Conservation (phyloP, 2,888 invertebrate species). For the Reticulitermes lucifugus region DNA sequence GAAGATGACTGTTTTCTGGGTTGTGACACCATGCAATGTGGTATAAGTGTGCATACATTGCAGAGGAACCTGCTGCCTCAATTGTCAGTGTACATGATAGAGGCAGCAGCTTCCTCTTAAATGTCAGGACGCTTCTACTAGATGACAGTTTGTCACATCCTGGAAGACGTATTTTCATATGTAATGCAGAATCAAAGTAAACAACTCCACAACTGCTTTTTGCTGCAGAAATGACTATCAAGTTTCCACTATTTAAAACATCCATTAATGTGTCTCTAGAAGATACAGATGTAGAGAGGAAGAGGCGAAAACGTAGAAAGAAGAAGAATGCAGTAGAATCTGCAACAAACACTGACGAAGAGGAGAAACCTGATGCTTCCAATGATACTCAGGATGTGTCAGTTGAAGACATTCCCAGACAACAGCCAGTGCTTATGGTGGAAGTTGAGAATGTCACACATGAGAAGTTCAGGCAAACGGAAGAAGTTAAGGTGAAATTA, state of each 20-base stretch:
- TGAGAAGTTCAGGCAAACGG: conserved; percentile 88
- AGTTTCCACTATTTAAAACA: conserved; percentile 85
- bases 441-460: conserved; percentile 94
- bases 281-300: conserved; percentile 63
- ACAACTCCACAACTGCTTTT: conserved; percentile 51
- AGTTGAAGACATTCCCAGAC: conserved; percentile 48
- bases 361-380: conserved; percentile 51
- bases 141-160: too few species aligned
- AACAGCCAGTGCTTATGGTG: conserved; percentile 82
- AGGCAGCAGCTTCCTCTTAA: too few species aligned
- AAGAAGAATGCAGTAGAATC: conserved; percentile 45
- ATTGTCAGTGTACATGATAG: too few species aligned
- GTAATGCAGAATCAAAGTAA: background rate
- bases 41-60: too few species aligned
- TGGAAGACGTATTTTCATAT: too few species aligned
- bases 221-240: conserved; percentile 78
- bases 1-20: too few species aligned
- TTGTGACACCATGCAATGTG: too few species aligned
- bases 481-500: conserved; percentile 86
- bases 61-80: too few species aligned
- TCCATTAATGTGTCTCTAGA: conserved; percentile 86
- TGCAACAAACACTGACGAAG: conserved; percentile 47
- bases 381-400: conserved; percentile 45
- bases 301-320: conserved; percentile 54
- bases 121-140: too few species aligned